Evolutionary conservation across 1,140 invertebrate genomes (phyloP).

Genomic region (Delia radicum): DNA sequence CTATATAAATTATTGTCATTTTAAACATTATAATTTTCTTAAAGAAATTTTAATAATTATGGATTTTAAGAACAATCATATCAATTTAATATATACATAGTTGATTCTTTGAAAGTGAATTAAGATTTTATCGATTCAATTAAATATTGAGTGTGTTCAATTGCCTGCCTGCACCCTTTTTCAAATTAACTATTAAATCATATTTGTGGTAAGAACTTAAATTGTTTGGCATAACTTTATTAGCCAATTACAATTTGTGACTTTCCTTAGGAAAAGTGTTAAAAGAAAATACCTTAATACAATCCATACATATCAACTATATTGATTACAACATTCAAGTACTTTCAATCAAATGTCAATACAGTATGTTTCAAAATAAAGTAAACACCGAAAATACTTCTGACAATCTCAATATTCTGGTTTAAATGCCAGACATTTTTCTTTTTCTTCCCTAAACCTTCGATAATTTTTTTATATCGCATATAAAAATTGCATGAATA

Average conservation of each 20-base stretch:
- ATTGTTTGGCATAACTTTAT: not conserved
- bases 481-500: too few relatives aligned
- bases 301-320: not conserved
- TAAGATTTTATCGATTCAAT: not conserved
- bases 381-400: too few relatives aligned
- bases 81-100: too few relatives aligned
- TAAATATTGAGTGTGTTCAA: too few relatives aligned
- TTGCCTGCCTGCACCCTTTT: not conserved
- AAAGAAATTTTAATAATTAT: not conserved
- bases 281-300: not conserved
- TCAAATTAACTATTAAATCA: not conserved
- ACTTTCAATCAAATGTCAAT: not conserved
- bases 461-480: too few relatives aligned
- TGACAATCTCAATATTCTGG: too few relatives aligned
- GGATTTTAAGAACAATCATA: not conserved
- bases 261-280: not conserved
- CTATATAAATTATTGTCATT: not conserved
- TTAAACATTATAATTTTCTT: not conserved
- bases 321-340: not conserved
- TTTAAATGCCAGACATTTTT: too few relatives aligned
- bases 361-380: too few relatives aligned
- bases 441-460: too few relatives aligned
- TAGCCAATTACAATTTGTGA: not conserved
- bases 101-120: not conserved
- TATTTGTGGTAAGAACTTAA: not conserved